Evolutionary conservation across 2,113 vertebrate species (phyloP).

Genomic region (Glaucidium brasilianum): DNA sequence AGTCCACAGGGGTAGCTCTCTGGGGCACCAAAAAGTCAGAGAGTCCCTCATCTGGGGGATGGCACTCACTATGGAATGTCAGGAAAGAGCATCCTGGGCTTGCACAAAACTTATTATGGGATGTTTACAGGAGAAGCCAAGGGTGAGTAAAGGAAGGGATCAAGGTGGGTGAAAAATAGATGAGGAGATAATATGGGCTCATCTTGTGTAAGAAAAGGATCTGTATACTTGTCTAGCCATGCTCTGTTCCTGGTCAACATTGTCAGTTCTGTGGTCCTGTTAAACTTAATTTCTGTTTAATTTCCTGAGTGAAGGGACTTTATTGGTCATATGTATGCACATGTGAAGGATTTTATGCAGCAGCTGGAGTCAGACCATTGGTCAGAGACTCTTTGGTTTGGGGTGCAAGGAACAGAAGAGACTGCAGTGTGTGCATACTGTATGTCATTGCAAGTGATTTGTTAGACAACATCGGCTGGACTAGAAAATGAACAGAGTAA

Average conservation of each 20-base stretch:
- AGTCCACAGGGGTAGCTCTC: background rate
- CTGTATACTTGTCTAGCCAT: background rate
- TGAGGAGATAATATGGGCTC: background rate
- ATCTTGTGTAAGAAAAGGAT: background rate
- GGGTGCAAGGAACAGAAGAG: background rate
- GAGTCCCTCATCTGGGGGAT: background rate
- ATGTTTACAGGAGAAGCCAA: background rate
- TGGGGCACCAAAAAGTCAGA: background rate
- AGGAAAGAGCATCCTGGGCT: background rate
- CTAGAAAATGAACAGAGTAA: background rate
- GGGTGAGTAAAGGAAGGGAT: background rate
- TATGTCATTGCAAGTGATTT: background rate
- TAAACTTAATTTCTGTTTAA: background rate
- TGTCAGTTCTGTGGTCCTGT: background rate
- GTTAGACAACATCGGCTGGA: background rate
- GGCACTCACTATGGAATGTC: background rate
- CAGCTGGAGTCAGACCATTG: background rate
- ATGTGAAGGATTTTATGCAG: background rate
- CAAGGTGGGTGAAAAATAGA: background rate
- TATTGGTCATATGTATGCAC: rapidly evolving
- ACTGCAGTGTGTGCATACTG: background rate
- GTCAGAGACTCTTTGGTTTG: background rate
- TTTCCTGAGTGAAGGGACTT: background rate
- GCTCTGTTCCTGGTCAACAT: background rate
- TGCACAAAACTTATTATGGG: background rate